Base-by-base conservation (phyloP, 2,113 vertebrate genomes). In the Merops nubicus region DNA sequence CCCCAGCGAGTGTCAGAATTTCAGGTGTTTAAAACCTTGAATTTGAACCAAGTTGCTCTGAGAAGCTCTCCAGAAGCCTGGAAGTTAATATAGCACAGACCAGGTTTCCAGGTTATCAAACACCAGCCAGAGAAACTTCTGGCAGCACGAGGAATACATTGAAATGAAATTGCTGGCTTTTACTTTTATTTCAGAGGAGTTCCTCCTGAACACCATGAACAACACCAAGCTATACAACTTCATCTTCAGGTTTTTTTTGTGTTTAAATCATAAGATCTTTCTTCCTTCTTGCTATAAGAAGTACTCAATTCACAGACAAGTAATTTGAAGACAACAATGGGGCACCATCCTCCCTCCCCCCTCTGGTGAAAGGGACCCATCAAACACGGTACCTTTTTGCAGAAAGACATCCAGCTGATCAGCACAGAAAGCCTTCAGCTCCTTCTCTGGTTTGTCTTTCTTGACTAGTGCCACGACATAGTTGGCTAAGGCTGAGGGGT, bases 381-480 rank as follows among this genome's bases (percentile, higher is more conserved):
- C n/a, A 29, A 36, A 22, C 54, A 56, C 6, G 31, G 89, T 98
- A 99, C 99, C 99, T 99, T 99, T 99, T 96, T 99, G 99, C 91
- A 99, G 98, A 97, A 99, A 99, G 91, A 99, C 99, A 83, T 99
- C 99, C 97, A 99, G 98, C 96, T 99, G 99, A 98, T 99, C 99
- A 40, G 99, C 99, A 97, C 99, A 99, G 88, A 99, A 98, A 28
- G 99, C 99, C 84, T 99, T 99, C 91, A 99, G 98, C 80, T 99
- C 99, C 93, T 99, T 99, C 97, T 99, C 99, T 2, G 99, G 98
- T 98, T 99, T 99, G 97, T 99, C 99, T 79, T 99, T 99, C 98
- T 99, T 99, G 68, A 99, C 99, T 96, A 99, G 97, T 6, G 99
- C 99, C 97, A 99, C 99, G n/a, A 99, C 99, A 95, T 99, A 99